These are phyloP conservation scores for Drosophila gaucha DNA, from an alignment of 2,888 invertebrate species.

Conservation along the genomic window DNA sequence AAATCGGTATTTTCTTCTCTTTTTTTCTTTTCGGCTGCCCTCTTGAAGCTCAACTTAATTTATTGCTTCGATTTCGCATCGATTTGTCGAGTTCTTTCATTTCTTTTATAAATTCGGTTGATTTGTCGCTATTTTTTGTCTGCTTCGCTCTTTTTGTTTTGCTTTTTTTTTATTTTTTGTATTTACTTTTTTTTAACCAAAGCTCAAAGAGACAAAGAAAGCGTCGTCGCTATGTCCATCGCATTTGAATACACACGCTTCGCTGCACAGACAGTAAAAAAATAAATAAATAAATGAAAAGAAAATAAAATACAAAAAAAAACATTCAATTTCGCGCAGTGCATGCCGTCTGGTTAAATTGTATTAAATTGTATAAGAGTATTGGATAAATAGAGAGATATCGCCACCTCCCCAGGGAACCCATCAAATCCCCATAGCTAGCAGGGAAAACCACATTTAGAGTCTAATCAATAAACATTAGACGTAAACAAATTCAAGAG, in stretches of 20 bases:
- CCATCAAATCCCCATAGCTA: not conserved
- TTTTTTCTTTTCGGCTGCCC: slow-evolving; percentile 34
- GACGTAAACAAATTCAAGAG: not conserved
- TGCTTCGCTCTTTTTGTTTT: slow-evolving; percentile 31
- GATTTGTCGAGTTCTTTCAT: slow-evolving; percentile 74
- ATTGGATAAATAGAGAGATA: slow-evolving; percentile 14
- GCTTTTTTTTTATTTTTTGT: slow-evolving; percentile 9
- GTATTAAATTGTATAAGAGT: slow-evolving; percentile 10
- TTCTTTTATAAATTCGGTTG: slow-evolving; percentile 77
- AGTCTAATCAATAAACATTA: slow-evolving; percentile 4
- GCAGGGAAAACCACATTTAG: not conserved
- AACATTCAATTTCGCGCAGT: slow-evolving; percentile 44
- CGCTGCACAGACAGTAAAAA: slow-evolving; percentile 50
- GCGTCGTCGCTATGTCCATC: slow-evolving; percentile 57
- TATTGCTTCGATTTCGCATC: slow-evolving; percentile 77
- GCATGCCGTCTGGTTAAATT: slow-evolving; percentile 31
- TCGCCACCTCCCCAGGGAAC: not conserved
- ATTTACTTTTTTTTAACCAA: slow-evolving; percentile 50
- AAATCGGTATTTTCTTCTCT: slow-evolving; percentile 17
- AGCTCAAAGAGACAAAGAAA: slow-evolving; percentile 69
- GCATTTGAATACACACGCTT: slow-evolving; percentile 71
- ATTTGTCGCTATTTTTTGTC: slow-evolving; percentile 63
- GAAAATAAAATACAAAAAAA: slow-evolving; percentile 18
- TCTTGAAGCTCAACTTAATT: slow-evolving; percentile 71
- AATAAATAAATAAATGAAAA: slow-evolving; percentile 13